These are phyloP conservation scores for Malthinus flaveolus DNA, from an alignment of 2,888 invertebrate species.

Conservation along the genomic window DNA sequence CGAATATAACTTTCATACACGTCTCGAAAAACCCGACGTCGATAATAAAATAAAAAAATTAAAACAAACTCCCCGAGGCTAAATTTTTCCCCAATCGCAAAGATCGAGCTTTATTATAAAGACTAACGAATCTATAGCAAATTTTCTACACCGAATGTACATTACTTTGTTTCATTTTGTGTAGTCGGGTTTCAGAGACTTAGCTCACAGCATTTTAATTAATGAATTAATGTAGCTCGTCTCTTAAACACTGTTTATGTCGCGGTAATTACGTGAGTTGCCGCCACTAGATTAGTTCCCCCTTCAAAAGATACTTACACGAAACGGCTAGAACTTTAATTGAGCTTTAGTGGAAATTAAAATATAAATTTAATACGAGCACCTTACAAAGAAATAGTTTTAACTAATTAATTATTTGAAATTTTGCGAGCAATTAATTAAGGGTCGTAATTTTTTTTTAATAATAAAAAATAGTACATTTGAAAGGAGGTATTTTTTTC, in stretches of 20 bases:
- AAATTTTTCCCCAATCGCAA: neutral
- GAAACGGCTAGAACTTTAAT: constrained; percentile 45
- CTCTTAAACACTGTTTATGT: constrained; percentile 58
- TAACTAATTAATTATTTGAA: no score
- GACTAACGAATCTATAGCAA: constrained; percentile 21
- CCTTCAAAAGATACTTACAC: constrained; percentile 26
- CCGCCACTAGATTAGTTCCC: constrained; percentile 43
- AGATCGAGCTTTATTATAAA: constrained; percentile 11
- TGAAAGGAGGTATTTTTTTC: neutral
- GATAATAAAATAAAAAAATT: no score
- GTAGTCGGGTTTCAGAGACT: constrained; percentile 45
- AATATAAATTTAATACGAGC: neutral
- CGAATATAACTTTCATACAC: no score
- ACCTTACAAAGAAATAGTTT: no score
- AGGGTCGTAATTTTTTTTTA: neutral
- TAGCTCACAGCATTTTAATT: constrained; percentile 54
- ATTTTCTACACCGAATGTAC: constrained; percentile 32
- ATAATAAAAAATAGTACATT: no score
- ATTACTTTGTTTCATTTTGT: constrained; percentile 41
- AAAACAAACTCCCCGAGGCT: no score
- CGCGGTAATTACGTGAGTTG: constrained; percentile 56
- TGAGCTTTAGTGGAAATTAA: constrained; percentile 50
- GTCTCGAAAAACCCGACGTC: no score
- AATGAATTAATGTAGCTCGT: constrained; percentile 58
- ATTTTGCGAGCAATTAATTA: neutral